Conservation (phyloP, 2,113 vertebrate genomes). For the Pelvicachromis taeniatus region DNA sequence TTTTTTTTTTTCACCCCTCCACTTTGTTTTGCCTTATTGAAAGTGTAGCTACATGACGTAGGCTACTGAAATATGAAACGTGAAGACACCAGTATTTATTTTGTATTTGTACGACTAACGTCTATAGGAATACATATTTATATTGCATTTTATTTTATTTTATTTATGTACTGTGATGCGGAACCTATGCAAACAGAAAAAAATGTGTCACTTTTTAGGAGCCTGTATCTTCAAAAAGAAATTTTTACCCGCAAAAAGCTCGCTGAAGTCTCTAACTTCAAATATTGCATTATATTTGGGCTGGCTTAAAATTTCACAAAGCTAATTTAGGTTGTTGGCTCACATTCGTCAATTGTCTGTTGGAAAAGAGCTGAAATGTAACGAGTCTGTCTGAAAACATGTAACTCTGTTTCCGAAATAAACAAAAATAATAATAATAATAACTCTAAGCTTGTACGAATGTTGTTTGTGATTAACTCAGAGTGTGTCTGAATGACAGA, state of each 20-base stretch:
- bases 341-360: not conserved
- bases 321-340: not conserved
- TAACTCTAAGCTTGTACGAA: not conserved
- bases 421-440: fast-evolving
- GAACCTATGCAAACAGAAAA: not conserved
- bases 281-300: not conserved
- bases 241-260: not conserved
- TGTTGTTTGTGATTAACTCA: not conserved
- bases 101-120: not conserved
- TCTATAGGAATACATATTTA: not conserved
- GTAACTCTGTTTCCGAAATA: fast-evolving
- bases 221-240: not conserved
- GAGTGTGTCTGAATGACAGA: not conserved
- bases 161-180: not conserved
- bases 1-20: fast-evolving
- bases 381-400: not conserved
- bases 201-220: not conserved
- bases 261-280: not conserved
- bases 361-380: not conserved
- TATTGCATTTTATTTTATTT: not conserved
- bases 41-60: not conserved
- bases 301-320: no score
- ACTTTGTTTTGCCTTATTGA: not conserved
- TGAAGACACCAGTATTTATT: not conserved
- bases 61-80: not conserved